These are phyloP conservation scores for Zosterops borbonicus DNA, from an alignment of 2,113 vertebrate species.

Conservation along the genomic window DNA sequence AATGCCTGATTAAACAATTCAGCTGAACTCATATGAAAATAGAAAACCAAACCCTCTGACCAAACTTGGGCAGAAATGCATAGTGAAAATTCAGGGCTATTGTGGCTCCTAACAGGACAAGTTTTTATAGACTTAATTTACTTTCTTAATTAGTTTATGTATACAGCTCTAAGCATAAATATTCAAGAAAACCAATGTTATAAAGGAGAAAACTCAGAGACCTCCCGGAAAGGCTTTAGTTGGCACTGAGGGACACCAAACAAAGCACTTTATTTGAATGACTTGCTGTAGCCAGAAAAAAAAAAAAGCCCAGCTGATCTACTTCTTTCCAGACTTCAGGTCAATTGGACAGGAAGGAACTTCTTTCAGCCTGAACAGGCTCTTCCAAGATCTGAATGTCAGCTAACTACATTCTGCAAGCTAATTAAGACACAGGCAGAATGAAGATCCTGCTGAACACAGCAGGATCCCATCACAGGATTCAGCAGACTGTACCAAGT, in stretches of 20 bases:
- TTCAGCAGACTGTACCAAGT: not conserved
- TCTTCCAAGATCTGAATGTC: not conserved
- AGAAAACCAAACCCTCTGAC: not conserved
- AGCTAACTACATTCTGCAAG: not conserved
- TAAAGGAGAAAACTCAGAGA: not conserved
- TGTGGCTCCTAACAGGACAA: not conserved
- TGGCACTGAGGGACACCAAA: not conserved
- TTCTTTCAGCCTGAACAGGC: not conserved
- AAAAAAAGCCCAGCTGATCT: not conserved
- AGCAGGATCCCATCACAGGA: not conserved
- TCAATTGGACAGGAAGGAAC: constrained; percentile 36
- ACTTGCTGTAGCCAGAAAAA: not conserved
- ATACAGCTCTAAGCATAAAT: not conserved
- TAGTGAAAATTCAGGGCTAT: not conserved
- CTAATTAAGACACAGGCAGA: constrained; percentile 35
- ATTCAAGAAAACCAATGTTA: not conserved
- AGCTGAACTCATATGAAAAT: not conserved
- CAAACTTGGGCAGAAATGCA: not conserved
- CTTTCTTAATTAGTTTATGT: not conserved
- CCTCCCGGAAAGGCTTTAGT: not conserved
- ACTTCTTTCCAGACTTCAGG: not conserved
- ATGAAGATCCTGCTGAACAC: not conserved
- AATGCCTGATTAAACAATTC: not conserved
- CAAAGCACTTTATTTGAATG: not conserved
- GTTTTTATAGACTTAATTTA: not conserved